Conservation (phyloP, 2,113 vertebrate species). For the Geothlypis trichas region DNA sequence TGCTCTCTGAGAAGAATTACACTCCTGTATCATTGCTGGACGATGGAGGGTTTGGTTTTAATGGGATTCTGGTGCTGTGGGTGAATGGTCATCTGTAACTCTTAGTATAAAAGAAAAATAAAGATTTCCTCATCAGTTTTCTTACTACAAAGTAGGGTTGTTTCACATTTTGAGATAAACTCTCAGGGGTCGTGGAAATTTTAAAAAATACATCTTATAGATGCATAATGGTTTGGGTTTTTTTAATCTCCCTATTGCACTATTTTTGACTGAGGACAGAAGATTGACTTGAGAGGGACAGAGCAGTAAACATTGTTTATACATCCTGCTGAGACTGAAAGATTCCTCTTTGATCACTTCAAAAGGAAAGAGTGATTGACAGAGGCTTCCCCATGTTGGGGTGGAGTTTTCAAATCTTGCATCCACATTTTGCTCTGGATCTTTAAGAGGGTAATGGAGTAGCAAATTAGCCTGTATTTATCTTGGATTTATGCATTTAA, state of each 20-base stretch:
- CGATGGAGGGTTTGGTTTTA: neutral
- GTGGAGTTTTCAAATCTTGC: neutral
- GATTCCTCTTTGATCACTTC: neutral
- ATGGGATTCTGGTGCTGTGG: neutral
- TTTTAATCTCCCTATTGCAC: neutral
- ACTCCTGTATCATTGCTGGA: neutral
- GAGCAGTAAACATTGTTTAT: neutral
- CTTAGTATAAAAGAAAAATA: neutral
- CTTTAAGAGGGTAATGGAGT: neutral
- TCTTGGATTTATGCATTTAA: neutral
- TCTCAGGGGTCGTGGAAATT: neutral
- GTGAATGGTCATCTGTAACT: conserved; percentile 4
- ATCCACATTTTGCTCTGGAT: neutral
- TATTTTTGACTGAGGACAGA: neutral
- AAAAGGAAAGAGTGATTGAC: neutral
- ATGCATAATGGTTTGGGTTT: neutral
- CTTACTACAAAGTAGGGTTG: neutral
- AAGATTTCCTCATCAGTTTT: neutral
- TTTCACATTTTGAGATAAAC: neutral
- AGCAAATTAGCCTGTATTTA: neutral
- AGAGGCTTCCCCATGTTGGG: neutral
- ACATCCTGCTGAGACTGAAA: neutral
- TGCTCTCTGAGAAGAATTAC: neutral
- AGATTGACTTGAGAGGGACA: neutral
- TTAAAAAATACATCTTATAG: neutral